A percentile compares a stretch with the other conserved stretches of the same genome.
These are phyloP conservation scores for Hippoglossus stenolepis DNA, from an alignment of 2,113 vertebrate species.

Conservation along the genomic window DNA sequence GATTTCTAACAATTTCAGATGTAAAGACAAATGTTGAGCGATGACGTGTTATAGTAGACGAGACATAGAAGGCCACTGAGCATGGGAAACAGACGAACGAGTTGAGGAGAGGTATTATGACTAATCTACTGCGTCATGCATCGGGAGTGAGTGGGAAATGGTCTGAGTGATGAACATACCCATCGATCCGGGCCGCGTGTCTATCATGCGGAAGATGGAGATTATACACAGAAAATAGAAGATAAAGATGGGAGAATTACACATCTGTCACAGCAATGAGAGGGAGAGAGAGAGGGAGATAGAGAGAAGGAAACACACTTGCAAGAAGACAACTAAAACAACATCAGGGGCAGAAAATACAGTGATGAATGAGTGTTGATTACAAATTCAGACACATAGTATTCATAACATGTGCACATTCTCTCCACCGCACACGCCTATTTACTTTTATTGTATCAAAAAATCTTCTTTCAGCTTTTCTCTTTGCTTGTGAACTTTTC, in stretches of 20 bases:
- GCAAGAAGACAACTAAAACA: constrained; percentile 22
- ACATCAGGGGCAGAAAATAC: constrained; percentile 29
- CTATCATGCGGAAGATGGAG: constrained; percentile 79
- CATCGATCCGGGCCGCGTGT: constrained; percentile 84
- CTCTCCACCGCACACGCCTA: background rate
- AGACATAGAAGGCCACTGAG: constrained; percentile 6
- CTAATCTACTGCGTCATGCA: constrained; percentile 41
- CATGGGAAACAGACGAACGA: constrained; percentile 4
- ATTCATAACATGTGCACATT: constrained; percentile 22
- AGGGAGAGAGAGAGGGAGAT: constrained; percentile 41
- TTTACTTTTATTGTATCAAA: background rate
- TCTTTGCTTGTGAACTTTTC: background rate
- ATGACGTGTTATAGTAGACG: background rate
- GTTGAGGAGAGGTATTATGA: background rate
- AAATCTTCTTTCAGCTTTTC: background rate
- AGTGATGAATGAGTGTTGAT: constrained; percentile 22
- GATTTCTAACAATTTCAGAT: constrained; percentile 8
- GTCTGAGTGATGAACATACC: constrained; percentile 81
- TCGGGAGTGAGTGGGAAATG: constrained; percentile 39
- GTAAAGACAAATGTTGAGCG: constrained; percentile 15
- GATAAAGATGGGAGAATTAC: constrained; percentile 74
- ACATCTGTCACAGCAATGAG: constrained; percentile 45
- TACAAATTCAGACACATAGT: background rate
- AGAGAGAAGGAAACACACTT: constrained; percentile 48
- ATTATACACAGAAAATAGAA: constrained; percentile 72